Conservation (phyloP, 92 coral and sea anemone genomes). For the Porites rus region DNA sequence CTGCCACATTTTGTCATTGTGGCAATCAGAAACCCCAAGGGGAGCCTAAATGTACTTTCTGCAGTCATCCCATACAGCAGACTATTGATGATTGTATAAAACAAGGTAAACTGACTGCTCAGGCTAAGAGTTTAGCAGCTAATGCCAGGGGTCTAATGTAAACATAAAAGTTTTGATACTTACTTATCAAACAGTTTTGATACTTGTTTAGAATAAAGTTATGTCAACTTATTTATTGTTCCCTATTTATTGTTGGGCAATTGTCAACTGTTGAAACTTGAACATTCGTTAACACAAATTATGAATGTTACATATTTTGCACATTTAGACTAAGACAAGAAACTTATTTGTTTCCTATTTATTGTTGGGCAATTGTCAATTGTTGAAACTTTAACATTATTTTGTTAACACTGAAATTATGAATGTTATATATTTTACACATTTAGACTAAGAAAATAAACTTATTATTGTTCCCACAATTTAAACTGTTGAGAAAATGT, state of each 20-base stretch:
- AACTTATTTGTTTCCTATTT: too few relatives aligned
- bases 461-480: slow-evolving; percentile 27
- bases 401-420: too few relatives aligned
- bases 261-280: slow-evolving; percentile 12
- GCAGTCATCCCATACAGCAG: slow-evolving; percentile 48
- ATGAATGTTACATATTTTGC: neutral
- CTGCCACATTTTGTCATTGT: slow-evolving; percentile 56
- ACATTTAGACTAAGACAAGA: neutral
- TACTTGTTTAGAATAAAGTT: neutral
- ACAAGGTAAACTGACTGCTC: slow-evolving; percentile 53
- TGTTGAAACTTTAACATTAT: too few relatives aligned
- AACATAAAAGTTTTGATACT: too few relatives aligned
- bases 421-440: too few relatives aligned
- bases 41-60: slow-evolving; percentile 38
- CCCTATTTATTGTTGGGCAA: neutral
- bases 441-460: neutral
- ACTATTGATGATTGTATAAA: slow-evolving; percentile 48
- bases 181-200: too few relatives aligned
- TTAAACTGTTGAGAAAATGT: slow-evolving; percentile 34
- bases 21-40: slow-evolving; percentile 34
- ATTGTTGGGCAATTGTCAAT: too few relatives aligned
- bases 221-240: slow-evolving; percentile 11
- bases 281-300: neutral
- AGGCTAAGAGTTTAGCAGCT: slow-evolving; percentile 38
- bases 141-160: slow-evolving; percentile 13